Evolutionary conservation across 2,888 invertebrate species (phyloP), one percentile per base, ranked within the genome.

Genomic region (Alviniconcha strummeri): DNA sequence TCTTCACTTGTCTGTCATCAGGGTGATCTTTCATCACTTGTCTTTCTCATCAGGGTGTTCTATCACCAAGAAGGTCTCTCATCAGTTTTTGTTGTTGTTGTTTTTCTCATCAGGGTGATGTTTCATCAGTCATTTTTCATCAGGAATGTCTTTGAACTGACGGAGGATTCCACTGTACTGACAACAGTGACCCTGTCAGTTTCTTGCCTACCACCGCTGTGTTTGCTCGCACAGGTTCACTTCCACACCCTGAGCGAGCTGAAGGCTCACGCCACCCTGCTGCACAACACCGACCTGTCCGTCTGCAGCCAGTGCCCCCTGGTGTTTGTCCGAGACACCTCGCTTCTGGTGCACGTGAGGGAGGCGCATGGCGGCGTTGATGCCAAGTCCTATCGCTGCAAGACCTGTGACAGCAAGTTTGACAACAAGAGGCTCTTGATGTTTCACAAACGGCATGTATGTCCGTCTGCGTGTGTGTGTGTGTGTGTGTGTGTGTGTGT

Each of bases 221-320:
- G 36, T 36, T 36, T 3, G 3, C 36, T 36, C 36, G 36, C 36
- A 8, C 82, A 82, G 82, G 75, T 76, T 3, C 74, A 76, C 60
- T 82, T 82, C 76, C 75, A 64, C n/a, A 64, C 52, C 13, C 19
- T 36, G 11, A 57, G 54, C 52, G 76, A 75, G 75, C 55, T 82
- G 56, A 60, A 76, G 17, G 75, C 55, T 54, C 82, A 82, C 57
- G 82, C 82, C 19, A 82, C 54, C 5, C 54, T 52, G 54, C 8
- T 64, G n/a, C 82, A 82, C 60, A 54, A 82, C 75, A 17, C 64
- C 8, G 60, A 75, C 5, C 60, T 75, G 57, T 64, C 64, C 5
- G 0, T n/a, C n/a, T 82, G 82, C 55, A 7, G 74, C 0, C 75
- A 75, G 52, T 82, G 82, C 64, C 52, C 75, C n/a, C 54, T 54